phyloP scores from a whole-genome alignment of 2,113 vertebrate genomes.

The Lycaon pictus region DNA sequence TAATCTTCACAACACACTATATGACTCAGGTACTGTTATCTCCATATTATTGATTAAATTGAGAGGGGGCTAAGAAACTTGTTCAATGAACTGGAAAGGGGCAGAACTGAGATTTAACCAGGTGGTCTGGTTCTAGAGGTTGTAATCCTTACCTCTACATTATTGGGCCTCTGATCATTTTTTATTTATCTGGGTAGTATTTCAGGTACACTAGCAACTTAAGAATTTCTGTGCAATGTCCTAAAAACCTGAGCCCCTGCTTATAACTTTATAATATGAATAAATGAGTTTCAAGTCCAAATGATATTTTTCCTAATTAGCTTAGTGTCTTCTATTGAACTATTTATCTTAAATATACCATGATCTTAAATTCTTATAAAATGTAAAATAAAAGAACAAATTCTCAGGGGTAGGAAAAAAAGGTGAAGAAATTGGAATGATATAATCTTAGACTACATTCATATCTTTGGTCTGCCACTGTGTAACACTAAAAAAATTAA shows the following conservation, averaged over 20 bases:
- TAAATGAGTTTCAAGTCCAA: constrained; percentile 29
- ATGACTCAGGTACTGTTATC: background rate
- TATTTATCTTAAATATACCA: background rate
- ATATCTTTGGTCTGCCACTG: background rate
- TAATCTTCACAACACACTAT: background rate
- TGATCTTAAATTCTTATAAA: background rate
- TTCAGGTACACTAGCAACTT: background rate
- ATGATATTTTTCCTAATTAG: background rate
- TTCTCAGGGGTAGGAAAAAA: constrained; percentile 12
- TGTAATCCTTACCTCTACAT: background rate
- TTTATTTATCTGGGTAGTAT: constrained; percentile 6
- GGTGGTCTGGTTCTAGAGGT: background rate
- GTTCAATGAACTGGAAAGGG: background rate
- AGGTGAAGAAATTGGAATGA: background rate
- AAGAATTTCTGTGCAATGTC: background rate
- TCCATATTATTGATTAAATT: background rate
- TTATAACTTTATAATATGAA: background rate
- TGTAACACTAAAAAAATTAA: constrained; percentile 14
- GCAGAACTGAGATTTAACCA: background rate
- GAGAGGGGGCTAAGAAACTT: background rate
- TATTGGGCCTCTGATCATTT: background rate
- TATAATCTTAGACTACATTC: background rate
- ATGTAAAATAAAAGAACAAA: background rate
- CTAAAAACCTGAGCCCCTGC: background rate
- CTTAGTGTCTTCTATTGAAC: background rate